These are phyloP conservation scores for Diadophis punctatus DNA, from an alignment of 2,113 vertebrate genomes.

Conservation along the genomic window DNA sequence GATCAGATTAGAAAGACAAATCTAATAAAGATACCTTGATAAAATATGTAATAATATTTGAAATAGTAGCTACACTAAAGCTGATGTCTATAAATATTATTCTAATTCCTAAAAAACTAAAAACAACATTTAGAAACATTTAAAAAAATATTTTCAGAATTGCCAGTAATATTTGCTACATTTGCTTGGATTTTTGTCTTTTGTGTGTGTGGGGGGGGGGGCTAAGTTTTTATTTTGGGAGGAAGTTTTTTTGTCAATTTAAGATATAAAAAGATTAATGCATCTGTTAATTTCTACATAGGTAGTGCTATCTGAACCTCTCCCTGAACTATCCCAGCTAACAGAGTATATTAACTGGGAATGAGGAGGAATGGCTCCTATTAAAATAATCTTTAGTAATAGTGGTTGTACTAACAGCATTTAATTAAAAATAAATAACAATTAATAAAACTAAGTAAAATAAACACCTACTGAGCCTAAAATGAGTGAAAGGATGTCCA, in stretches of 20 bases:
- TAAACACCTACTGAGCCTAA: background rate
- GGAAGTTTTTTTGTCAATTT: slow-evolving; percentile 3
- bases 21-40: background rate
- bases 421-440: background rate
- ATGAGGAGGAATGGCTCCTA: background rate
- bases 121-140: background rate
- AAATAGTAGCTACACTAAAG: background rate
- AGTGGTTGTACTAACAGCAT: background rate
- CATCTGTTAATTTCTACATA: slow-evolving; percentile 12
- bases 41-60: background rate
- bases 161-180: slow-evolving; percentile 4
- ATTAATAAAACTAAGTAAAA: background rate
- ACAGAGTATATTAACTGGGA: background rate
- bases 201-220: background rate
- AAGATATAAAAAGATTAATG: slow-evolving; percentile 7
- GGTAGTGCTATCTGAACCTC: background rate
- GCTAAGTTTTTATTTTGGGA: background rate
- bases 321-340: background rate
- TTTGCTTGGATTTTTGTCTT: background rate
- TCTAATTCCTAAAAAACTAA: background rate
- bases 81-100: background rate
- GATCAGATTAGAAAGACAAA: no score
- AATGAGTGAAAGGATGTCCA: background rate
- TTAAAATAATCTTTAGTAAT: background rate
- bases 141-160: background rate